Conservation (phyloP, 2,113 vertebrate genomes). For the Shinisaurus crocodilurus region DNA sequence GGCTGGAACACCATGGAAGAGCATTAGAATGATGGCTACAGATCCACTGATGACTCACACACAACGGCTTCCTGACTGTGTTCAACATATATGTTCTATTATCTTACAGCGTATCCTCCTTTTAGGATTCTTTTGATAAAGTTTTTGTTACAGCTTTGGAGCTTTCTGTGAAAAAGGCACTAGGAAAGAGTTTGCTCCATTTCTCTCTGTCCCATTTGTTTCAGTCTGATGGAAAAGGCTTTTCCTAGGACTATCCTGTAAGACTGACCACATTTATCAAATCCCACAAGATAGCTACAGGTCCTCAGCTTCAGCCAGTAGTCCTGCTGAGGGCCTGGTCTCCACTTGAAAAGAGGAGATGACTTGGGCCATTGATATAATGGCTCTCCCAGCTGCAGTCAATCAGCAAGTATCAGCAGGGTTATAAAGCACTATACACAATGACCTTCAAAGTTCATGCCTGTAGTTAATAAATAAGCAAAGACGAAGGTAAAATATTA, state of each 20-base stretch:
- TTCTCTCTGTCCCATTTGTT: neutral
- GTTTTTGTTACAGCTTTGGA: neutral
- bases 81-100: neutral
- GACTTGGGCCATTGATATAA: neutral
- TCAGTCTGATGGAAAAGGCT: neutral
- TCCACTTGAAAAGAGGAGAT: neutral
- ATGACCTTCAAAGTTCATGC: too few species aligned
- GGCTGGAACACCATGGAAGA: neutral
- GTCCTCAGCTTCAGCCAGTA: neutral
- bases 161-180: neutral
- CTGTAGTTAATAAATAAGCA: too few species aligned
- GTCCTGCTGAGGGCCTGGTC: neutral
- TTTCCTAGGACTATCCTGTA: neutral
- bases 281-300: neutral
- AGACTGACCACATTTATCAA: neutral
- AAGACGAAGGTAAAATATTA: too few species aligned
- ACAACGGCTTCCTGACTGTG: neutral
- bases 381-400: too few species aligned
- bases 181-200: neutral
- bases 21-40: neutral
- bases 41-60: neutral
- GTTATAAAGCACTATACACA: too few species aligned
- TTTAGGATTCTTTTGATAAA: neutral
- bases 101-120: neutral
- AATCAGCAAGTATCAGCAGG: too few species aligned